Conservation (phyloP, 2,113 vertebrate genomes). For the Myiopsitta monachus region DNA sequence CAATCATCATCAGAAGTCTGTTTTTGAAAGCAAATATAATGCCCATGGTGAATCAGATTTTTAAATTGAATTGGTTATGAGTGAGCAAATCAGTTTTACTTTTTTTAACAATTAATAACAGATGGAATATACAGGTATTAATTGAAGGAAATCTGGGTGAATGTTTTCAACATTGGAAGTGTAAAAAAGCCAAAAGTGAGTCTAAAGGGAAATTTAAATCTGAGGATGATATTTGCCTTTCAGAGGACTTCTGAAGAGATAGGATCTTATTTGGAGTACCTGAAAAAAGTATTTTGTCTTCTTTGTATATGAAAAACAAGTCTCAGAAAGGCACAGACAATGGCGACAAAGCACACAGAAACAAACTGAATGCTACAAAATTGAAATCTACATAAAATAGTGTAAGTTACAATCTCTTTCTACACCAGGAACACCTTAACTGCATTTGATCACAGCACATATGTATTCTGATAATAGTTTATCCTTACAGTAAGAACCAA, state of each 20-base stretch:
- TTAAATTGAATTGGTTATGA: not conserved
- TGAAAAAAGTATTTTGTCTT: not conserved
- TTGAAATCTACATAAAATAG: not conserved
- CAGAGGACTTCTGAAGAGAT: not conserved
- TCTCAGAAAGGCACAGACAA: not conserved
- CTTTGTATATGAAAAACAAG: not conserved
- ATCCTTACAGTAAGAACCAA: not conserved
- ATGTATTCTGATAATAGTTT: not conserved
- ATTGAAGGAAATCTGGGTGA: not conserved
- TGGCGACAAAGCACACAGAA: not conserved
- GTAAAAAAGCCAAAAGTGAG: not conserved
- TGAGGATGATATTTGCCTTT: not conserved
- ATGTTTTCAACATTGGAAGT: not conserved
- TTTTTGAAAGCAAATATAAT: not conserved
- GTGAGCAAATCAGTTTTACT: not conserved
- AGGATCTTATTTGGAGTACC: not conserved
- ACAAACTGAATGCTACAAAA: slow-evolving; percentile 9
- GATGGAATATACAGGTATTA: not conserved
- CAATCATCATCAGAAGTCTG: not conserved
- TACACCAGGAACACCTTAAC: not conserved
- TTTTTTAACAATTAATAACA: not conserved
- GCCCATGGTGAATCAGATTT: not conserved
- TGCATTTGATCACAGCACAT: not conserved
- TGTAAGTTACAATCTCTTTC: not conserved
- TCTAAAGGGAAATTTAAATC: not conserved